Percentiles rank a stretch among this genome's conserved stretches.
phyloP scores from a whole-genome alignment of 2,888 invertebrate species.

The Eudasyphora cyanicolor region DNA sequence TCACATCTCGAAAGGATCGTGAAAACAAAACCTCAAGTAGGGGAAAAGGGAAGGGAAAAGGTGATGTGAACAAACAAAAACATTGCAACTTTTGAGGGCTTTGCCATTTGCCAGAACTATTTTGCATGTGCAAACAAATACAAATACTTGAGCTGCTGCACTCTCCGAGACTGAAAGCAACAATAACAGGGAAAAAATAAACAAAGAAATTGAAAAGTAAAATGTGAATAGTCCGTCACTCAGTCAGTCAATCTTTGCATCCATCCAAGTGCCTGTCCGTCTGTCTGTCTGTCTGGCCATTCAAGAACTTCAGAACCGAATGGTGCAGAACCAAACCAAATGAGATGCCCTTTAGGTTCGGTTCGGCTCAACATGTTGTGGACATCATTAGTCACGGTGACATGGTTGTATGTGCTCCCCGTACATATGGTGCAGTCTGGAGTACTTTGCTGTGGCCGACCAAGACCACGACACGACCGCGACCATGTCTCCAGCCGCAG shows the following conservation, averaged over 20 bases:
- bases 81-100: constrained; percentile 12
- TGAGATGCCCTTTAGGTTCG: background rate
- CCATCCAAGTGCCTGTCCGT: background rate
- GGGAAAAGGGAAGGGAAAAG: too few species aligned
- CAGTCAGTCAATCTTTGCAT: constrained; percentile 25
- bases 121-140: constrained; percentile 27
- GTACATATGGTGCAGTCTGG: background rate
- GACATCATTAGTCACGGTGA: constrained; percentile 64
- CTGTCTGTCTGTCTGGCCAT: background rate
- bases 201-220: constrained; percentile 3
- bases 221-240: constrained; percentile 10
- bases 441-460: background rate
- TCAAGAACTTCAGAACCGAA: constrained; percentile 2
- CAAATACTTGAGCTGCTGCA: constrained; percentile 1
- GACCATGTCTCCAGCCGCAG: constrained; percentile 4
- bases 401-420: constrained; percentile 53
- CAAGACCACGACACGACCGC: background rate
- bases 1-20: background rate
- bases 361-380: constrained; percentile 47
- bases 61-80: constrained; percentile 3
- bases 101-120: background rate
- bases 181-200: constrained; percentile 12
- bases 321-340: background rate
- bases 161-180: too few species aligned
- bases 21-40: background rate